Conservation (phyloP, 1,140 invertebrate genomes). For the Daktulosphaira vitifoliae region DNA sequence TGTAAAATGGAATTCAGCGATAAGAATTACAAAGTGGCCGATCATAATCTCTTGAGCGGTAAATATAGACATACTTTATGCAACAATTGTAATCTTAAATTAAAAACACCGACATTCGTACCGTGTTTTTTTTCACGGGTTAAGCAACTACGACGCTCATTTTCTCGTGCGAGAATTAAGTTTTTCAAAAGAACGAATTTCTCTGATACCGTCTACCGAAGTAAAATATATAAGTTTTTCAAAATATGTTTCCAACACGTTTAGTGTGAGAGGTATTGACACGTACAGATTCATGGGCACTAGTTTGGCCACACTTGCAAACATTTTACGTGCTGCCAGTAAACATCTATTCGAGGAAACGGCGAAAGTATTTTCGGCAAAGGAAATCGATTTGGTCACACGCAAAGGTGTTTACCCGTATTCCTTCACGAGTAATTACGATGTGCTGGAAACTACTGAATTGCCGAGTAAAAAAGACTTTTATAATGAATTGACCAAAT, state of each 20-base stretch:
- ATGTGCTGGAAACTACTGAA: slow-evolving; percentile 39
- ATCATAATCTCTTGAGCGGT: neutral
- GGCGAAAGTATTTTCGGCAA: neutral
- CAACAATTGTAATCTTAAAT: too few species aligned
- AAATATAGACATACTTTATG: neutral
- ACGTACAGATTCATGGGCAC: slow-evolving; percentile 36
- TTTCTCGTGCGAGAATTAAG: neutral
- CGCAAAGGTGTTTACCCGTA: too few species aligned
- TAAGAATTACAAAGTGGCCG: neutral
- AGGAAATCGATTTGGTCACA: too few species aligned
- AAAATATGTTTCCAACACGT: neutral
- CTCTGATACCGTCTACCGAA: too few species aligned
- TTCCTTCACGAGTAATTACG: too few species aligned
- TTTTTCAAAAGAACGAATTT: neutral
- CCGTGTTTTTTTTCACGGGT: neutral
- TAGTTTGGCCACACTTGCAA: neutral
- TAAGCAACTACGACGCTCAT: slow-evolving; percentile 24
- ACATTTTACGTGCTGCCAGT: neutral
- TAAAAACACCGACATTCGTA: neutral
- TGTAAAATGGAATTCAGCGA: neutral
- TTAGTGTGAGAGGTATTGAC: slow-evolving; percentile 36
- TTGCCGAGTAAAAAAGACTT: slow-evolving; percentile 42
- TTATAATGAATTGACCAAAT: too few species aligned
- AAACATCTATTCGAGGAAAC: neutral
- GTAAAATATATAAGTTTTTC: neutral